Evolutionary conservation across 1,140 invertebrate genomes (phyloP).

Genomic region (Brachionus asplanchnoidis): DNA sequence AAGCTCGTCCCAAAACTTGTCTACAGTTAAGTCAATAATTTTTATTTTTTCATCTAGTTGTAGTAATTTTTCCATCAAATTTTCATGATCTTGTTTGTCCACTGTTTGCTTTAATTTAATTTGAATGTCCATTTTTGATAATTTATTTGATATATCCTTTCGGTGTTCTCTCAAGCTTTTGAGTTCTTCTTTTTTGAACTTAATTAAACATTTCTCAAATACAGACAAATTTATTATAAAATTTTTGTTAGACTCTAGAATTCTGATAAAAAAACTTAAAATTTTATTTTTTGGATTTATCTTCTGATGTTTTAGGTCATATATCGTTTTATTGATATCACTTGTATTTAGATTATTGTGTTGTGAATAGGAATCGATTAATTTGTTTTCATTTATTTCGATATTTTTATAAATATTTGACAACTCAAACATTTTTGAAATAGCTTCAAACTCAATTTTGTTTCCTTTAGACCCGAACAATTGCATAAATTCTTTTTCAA

Average conservation of each 20-base stretch:
- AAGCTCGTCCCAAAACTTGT: neutral
- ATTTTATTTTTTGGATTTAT: neutral
- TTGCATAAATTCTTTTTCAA: neutral
- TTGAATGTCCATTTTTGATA: neutral
- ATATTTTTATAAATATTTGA: conserved; percentile 12
- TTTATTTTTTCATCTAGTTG: neutral
- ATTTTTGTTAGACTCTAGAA: neutral
- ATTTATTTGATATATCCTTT: neutral
- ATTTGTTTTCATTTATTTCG: neutral
- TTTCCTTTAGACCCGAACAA: neutral
- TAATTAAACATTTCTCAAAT: neutral
- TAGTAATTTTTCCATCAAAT: neutral
- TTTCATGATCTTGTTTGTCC: neutral
- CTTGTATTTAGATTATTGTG: neutral
- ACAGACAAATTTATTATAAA: neutral
- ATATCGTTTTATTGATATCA: neutral
- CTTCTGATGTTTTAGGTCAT: neutral
- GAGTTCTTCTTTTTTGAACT: neutral
- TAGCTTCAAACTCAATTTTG: neutral
- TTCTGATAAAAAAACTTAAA: neutral
- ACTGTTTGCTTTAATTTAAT: neutral
- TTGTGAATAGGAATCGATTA: neutral
- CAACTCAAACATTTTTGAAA: neutral
- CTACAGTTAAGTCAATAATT: neutral
- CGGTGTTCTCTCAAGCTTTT: neutral